phyloP scores from a whole-genome alignment of 2,113 vertebrate genomes.

The Stigmatopora argus region DNA sequence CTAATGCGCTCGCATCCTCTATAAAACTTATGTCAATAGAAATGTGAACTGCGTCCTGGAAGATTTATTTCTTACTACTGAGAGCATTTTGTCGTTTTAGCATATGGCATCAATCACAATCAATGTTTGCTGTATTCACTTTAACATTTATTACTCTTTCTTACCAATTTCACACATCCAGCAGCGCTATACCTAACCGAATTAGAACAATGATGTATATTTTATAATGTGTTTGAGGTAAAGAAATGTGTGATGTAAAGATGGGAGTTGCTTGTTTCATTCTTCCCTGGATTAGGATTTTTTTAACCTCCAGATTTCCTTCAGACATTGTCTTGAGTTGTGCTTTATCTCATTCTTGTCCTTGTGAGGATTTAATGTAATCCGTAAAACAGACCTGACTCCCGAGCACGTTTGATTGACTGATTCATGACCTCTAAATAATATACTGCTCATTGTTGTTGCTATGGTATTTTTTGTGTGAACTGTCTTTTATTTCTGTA shows the following conservation, averaged over 20 bases:
- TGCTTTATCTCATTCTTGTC: slow-evolving; percentile 3
- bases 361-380: background rate
- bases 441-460: background rate
- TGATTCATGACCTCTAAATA: slow-evolving; percentile 3
- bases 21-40: slow-evolving; percentile 1
- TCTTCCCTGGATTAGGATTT: background rate
- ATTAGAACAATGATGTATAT: no score
- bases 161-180: no score
- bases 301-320: background rate
- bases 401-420: background rate
- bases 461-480: background rate
- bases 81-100: slow-evolving; percentile 10
- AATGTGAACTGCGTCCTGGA: slow-evolving; percentile 1
- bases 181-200: no score
- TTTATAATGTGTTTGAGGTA: no score
- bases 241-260: background rate
- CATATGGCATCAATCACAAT: background rate
- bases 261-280: background rate
- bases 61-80: slow-evolving; percentile 14
- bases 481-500: no score
- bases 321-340: background rate
- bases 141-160: slow-evolving; percentile 31
- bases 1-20: slow-evolving; percentile 1
- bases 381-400: slow-evolving; percentile 1
- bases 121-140: slow-evolving; percentile 28